Evolutionary conservation across 2,888 invertebrate species (phyloP), one percentile per base, ranked within the genome.

Genomic region (Amphipoea oculea): DNA sequence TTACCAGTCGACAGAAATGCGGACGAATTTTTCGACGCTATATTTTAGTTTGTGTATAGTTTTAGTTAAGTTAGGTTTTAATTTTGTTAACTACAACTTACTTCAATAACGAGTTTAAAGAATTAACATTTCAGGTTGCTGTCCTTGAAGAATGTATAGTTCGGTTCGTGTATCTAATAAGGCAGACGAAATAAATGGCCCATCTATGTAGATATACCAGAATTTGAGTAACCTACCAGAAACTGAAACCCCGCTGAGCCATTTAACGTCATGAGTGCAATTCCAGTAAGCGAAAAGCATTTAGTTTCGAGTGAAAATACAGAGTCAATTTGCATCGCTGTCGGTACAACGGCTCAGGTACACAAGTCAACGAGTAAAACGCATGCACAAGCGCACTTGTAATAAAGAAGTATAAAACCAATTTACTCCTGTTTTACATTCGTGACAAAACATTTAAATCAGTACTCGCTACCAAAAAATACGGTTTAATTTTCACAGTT

Each of bases 381-480:
- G 66, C 69, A 71, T 68, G 73, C 76, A 79, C 60, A 78, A 81
- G 72, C 29, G 7, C 42, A 48, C 23, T 70, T 68, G 78, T 66
- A 68, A 78, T 79, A 76, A 80, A 81, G 36, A 69, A 78, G 67
- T 62, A 81, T 86, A 78, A 80, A 87, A 83, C 83, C 84, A 84
- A 88, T 85, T 83, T 67, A 63, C 76, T 69, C 45, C 42, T 69
- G 79, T 82, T 79, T 79, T 66, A 75, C 74, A 76, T 67, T 82
- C 75, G 54, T 69, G 76, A 86, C 86, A 85, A 86, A 89, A 83
- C 82, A 84, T 82, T 86, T 85, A 85, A 86, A 85, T 88, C 78
- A 83, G 82, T 74, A 73, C 79, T 81, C 73, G 57, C 79, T 78
- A 62, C 77, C 82, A 79, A 86, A 88, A 88, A 88, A 86, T 82